phyloP scores from a whole-genome alignment of 2,888 invertebrate genomes.

The Apodemia duryi region DNA sequence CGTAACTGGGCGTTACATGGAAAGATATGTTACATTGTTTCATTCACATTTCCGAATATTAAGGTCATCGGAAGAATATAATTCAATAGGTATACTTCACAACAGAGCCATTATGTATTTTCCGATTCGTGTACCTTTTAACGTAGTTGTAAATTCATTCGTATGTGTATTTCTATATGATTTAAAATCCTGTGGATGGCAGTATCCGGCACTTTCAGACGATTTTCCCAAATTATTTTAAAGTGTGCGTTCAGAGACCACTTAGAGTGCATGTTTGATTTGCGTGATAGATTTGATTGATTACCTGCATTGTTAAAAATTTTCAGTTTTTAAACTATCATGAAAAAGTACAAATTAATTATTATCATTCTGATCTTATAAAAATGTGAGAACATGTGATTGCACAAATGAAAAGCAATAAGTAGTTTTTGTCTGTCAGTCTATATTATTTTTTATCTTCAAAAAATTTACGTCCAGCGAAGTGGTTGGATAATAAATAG shows the following conservation, averaged over 20 bases:
- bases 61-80: conserved; percentile 67
- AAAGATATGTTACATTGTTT: conserved; percentile 39
- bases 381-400: too few relatives aligned
- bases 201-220: conserved; percentile 46
- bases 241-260: conserved; percentile 35
- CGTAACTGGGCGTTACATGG: conserved; percentile 10
- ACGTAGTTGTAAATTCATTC: conserved; percentile 37
- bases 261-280: conserved; percentile 28
- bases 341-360: too few relatives aligned
- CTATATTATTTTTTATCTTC: too few relatives aligned
- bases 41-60: conserved; percentile 49
- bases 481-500: too few relatives aligned
- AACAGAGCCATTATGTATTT: conserved; percentile 59
- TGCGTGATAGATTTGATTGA: conserved; percentile 24
- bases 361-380: too few relatives aligned
- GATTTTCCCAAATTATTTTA: conserved; percentile 46
- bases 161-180: conserved; percentile 21
- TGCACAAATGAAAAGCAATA: too few relatives aligned
- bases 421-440: too few relatives aligned
- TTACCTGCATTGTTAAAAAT: conserved; percentile 10
- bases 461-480: too few relatives aligned
- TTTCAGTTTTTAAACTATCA: neutral
- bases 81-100: conserved; percentile 60
- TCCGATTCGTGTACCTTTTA: conserved; percentile 67
- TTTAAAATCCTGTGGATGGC: conserved; percentile 21